Base-by-base conservation (phyloP, 1,140 invertebrate species). In the Philopotamus ludificatus region DNA sequence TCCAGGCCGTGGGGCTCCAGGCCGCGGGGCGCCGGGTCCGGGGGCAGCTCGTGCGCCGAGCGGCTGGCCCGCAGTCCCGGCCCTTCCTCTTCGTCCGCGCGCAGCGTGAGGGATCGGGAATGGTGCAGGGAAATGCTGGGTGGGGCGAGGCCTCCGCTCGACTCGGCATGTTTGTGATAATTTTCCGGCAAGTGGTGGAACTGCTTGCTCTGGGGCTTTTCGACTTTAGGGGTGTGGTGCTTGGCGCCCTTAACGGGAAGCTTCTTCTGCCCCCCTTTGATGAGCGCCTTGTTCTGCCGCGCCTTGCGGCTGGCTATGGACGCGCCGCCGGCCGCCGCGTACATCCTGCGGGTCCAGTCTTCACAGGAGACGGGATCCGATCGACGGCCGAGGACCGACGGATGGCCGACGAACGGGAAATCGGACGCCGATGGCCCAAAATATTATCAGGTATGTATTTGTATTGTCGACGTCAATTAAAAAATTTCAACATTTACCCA, bases 241-340 rank as follows among this genome's bases (percentile, higher is more conserved):
- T n/a, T 10, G 63, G 74, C 75, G 67, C 71, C 74, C 54, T 73
- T 72, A 1, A 45, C 22, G 1, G 58, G 39, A 4, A 34, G 47
- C 44, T 65, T 67, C 23, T 63, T 63, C 3, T 75, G 75, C 12
- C 71, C 60, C 22, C 74, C 74, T 72, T 82, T 82, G 67, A 77
- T 77, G 73, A 73, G 72, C 63, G 73, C 73, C 71, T 77, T 81
- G 67, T 79, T 82, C 71, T 82, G 81, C 42, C 84, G 80, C 16
- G 83, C 86, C 75, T 88, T 86, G 70, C 87, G 83, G 74, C 86
- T 86, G 72, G 86, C 87, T 74, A 88, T 78, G 71, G 85, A 87
- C 70, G 87, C 86, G 74, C 87, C 87, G 72, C 87, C 87, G 73
- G 87, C 87, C 72, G 87, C 87, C 72, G 87, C 87, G 81, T 88